A percentile compares a stretch with the other conserved stretches of the same genome.
These are phyloP conservation scores for Hedychridium roseum DNA, from an alignment of 2,888 invertebrate genomes.

Conservation along the genomic window DNA sequence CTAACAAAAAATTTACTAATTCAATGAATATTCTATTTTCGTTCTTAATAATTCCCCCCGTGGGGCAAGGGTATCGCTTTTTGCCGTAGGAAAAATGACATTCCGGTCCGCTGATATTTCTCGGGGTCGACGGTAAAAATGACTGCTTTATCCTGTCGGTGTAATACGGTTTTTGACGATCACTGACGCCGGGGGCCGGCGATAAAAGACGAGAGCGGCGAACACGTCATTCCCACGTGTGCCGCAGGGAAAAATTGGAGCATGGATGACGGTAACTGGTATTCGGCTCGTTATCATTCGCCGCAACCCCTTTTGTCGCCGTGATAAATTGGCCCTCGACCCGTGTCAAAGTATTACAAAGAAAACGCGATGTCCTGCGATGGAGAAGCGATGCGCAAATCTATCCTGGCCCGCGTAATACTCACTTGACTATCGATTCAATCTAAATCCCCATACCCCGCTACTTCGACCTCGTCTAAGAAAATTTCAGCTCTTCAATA, in stretches of 20 bases:
- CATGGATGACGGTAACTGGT: constrained; percentile 39
- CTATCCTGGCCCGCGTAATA: neutral
- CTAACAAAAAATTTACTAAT: too few species aligned
- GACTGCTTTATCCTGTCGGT: too few species aligned
- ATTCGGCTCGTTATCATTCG: constrained; percentile 46
- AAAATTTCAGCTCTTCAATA: too few species aligned
- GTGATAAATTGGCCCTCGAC: constrained; percentile 46
- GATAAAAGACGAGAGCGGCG: neutral
- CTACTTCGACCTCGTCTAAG: too few species aligned
- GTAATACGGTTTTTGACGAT: neutral
- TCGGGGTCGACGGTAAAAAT: too few species aligned
- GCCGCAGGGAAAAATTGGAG: constrained; percentile 33
- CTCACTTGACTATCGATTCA: too few species aligned
- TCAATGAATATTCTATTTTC: too few species aligned
- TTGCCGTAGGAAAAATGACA: too few species aligned
- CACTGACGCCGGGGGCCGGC: neutral
- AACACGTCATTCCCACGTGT: constrained; percentile 12
- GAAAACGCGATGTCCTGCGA: constrained; percentile 35
- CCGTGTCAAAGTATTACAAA: constrained; percentile 41
- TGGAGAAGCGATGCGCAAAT: constrained; percentile 21
- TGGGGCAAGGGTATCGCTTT: too few species aligned
- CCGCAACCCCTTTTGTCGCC: constrained; percentile 39
- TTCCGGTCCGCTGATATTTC: too few species aligned
- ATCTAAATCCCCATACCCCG: too few species aligned
- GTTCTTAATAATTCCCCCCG: too few species aligned